Evolutionary conservation across 2,797 vertebrate genomes (phyloP).

Genomic region (Semotilus atromaculatus): DNA sequence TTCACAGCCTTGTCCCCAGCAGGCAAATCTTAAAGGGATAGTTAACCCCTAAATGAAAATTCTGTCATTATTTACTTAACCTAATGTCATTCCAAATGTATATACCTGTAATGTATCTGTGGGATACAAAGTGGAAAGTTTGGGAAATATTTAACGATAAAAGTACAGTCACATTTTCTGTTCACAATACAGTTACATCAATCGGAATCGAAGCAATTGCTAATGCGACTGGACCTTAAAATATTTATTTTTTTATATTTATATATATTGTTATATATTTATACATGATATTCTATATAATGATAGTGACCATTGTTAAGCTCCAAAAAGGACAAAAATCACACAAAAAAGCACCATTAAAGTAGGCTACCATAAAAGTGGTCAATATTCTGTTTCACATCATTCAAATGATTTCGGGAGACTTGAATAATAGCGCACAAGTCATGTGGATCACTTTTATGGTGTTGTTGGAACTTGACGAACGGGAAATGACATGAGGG

Average conservation of each 20-base stretch:
- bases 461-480: background rate
- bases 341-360: background rate
- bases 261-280: background rate
- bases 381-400: background rate
- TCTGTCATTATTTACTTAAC: background rate
- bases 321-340: background rate
- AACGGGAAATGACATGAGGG: background rate
- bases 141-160: background rate
- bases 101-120: background rate
- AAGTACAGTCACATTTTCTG: background rate
- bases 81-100: background rate
- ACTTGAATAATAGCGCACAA: background rate
- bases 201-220: background rate
- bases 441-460: background rate
- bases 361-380: slow-evolving; percentile 24
- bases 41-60: slow-evolving; percentile 1
- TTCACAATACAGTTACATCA: background rate
- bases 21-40: slow-evolving; percentile 33
- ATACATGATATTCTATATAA: background rate
- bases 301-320: background rate
- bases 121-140: background rate
- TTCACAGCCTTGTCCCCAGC: slow-evolving; percentile 53
- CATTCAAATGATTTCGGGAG: background rate
- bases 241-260: background rate
- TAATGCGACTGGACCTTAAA: background rate